Base-by-base conservation (phyloP, 2,113 vertebrate species). In the Tympanuchus pallidicinctus region DNA sequence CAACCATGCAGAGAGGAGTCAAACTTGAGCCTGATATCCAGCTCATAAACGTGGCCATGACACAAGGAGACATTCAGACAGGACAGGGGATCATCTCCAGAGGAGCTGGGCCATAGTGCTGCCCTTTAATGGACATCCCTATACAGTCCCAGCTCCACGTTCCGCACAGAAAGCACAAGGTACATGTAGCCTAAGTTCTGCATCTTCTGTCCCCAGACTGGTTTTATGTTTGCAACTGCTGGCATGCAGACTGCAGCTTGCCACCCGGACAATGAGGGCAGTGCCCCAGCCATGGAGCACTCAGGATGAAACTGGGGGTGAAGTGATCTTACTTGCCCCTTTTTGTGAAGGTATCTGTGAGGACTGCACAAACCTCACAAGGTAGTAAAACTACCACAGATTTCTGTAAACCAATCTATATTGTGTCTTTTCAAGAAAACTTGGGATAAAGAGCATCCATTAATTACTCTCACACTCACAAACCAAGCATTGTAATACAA, bases 131-230 rank as follows among this genome's bases (percentile, higher is more conserved):
- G 7, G 4, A 47, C 56, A 59, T 24, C 45, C 3, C 2, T 13
- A 11, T 11, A 11, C 0, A 3, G 30, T 40, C 22, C 72, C 34
- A 28, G 30, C 15, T 70, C 45, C n/a, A 32, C 2, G 0, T 21
- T 75, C 47, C 10, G 17, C 34, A 25, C 25, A 70, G 3, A 0
- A 34, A 15, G 12, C 16, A 76, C 6, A 59, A 54, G 11, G 10
- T 32, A 17, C 8, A 4, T 25, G 38, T 20, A 66, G 21, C 17
- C 32, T 34, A 50, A 74, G 50, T 82, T 89, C 70, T 27, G 17
- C 13, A 8, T 21, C 6, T 54, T 11, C n/a, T 12, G 18, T 6
- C 0, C 0, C 45, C 21, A 57, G 73, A 60, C 7, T 88, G 27
- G 1, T 8, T 93, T 71, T 40, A 5, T 50, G 16, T 52, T 43